These are phyloP conservation scores for Odontocerum albicorne DNA, from an alignment of 2,888 invertebrate genomes.

Conservation along the genomic window DNA sequence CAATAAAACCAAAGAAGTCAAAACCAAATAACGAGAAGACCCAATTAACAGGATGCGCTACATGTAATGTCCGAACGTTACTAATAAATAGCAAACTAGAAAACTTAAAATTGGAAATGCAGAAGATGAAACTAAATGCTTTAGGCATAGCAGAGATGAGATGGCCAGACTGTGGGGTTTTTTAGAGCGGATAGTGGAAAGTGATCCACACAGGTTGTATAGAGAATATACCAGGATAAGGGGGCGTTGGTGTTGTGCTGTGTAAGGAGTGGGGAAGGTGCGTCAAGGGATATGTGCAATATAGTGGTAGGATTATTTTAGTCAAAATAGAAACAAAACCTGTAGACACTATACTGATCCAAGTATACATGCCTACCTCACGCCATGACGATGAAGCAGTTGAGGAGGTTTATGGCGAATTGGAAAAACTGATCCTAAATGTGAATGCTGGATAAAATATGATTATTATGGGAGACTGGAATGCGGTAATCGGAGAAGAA, in stretches of 20 bases:
- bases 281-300: background rate
- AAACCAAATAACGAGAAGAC: background rate
- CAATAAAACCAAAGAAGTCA: no score
- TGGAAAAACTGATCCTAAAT: background rate
- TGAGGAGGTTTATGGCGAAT: background rate
- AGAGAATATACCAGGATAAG: no score
- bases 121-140: background rate
- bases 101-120: no score
- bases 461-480: conserved; percentile 5
- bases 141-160: no score
- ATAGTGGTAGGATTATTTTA: background rate
- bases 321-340: no score
- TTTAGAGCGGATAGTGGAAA: background rate
- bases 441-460: background rate
- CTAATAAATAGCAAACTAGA: no score
- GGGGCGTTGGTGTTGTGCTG: no score
- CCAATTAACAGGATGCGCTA: background rate
- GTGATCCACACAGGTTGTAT: no score
- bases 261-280: background rate
- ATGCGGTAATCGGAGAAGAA: conserved; percentile 5
- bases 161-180: background rate
- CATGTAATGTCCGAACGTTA: no score
- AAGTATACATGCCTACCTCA: background rate
- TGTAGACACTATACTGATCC: background rate
- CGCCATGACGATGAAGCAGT: background rate